Evolutionary conservation across 2,113 vertebrate species (phyloP), one percentile per base, ranked within the genome.

Genomic region (Polypterus senegalus): DNA sequence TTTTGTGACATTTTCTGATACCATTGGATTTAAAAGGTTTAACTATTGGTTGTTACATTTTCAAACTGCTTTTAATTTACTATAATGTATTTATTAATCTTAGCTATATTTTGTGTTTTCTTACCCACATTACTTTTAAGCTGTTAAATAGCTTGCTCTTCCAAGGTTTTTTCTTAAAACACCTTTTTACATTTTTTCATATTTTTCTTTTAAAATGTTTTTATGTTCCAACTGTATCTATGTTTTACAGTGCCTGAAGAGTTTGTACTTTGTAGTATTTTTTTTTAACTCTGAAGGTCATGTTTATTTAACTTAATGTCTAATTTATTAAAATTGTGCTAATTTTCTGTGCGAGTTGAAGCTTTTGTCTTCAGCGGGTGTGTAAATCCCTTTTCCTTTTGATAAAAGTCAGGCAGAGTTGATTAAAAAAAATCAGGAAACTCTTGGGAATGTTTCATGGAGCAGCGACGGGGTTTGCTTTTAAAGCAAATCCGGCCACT

Each of bases 401-500:
- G 46, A 54, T 58, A 66, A 62, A 51, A 62, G 27, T 47, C 60
- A 45, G 5, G 47, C 46, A 3, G 7, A 48, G n/a, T 58, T 43
- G 7, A 43, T 53, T 43, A 10, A 11, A 9, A 51, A 51, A 61
- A 48, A 27, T 47, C 61, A 62, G 65, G 61, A 66, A 66, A 43
- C 57, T 27, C 47, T 51, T 49, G 61, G 62, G 54, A 53, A 58
- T 49, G 46, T 59, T 61, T 63, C 55, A 49, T 55, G 11, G 56
- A 58, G 57, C 43, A 43, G 49, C 56, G 43, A 10, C 56, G 11
- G 9, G 9, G 46, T 5, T 46, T 62, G 48, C 54, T 47, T 49
- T 66, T 57, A 52, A 43, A 49, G 49, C 11, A 54, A 59, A 57
- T 48, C 64, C 59, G 54, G 10, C 47, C 61, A 45, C 56, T 49